These are phyloP conservation scores for Leptopilina clavipes DNA, from an alignment of 1,140 invertebrate species.

Conservation along the genomic window DNA sequence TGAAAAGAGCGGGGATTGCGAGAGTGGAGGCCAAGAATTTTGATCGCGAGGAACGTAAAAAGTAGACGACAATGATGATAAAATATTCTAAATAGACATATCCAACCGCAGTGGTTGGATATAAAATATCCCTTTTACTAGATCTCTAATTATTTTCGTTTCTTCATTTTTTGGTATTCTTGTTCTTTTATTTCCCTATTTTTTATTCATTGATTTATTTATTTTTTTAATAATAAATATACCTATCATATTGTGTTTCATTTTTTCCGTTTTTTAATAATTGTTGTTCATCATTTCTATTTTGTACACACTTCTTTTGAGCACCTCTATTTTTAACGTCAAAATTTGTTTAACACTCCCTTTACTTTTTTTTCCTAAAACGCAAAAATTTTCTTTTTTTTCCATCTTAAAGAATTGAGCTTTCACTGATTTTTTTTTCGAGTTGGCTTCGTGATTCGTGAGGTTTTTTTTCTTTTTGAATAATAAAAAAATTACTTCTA, in stretches of 20 bases:
- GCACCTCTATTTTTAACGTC: constrained; percentile 63
- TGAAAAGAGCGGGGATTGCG: constrained; percentile 8
- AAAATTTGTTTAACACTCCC: constrained; percentile 51
- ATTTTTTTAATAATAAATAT: constrained; percentile 58
- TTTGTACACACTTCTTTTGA: constrained; percentile 67
- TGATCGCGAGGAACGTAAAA: background rate
- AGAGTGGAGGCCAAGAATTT: constrained; percentile 22
- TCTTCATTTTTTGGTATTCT: background rate
- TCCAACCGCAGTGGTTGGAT: background rate
- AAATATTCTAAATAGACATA: constrained; percentile 1
- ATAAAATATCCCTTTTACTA: background rate
- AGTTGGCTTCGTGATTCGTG: constrained; percentile 3
- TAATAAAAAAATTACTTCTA: constrained; percentile 2
- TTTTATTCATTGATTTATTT: background rate
- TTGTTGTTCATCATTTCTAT: constrained; percentile 52
- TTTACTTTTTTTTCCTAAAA: constrained; percentile 41
- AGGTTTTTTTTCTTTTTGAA: constrained; percentile 46
- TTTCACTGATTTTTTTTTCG: constrained; percentile 41
- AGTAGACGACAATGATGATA: background rate
- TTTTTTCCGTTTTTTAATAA: constrained; percentile 49
- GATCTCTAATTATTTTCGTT: constrained; percentile 46
- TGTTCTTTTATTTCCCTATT: constrained; percentile 35
- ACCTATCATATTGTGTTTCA: constrained; percentile 45
- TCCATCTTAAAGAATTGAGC: constrained; percentile 54
- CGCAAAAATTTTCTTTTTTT: constrained; percentile 14